phyloP scores from a whole-genome alignment of 2,888 invertebrate genomes.

The Heliconius hortense region DNA sequence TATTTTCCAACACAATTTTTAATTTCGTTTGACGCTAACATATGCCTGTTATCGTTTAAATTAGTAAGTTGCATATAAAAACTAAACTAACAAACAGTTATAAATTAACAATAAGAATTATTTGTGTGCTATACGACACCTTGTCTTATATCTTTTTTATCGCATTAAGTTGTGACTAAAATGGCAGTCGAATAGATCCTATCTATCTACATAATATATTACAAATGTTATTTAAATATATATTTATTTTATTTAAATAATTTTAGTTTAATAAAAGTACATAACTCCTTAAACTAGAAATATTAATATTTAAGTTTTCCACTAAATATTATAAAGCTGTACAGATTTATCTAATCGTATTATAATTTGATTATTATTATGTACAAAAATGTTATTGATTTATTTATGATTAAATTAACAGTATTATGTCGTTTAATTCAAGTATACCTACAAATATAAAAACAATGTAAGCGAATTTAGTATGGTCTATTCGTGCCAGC shows the following conservation, averaged over 20 bases:
- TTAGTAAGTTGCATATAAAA: slow-evolving; percentile 21
- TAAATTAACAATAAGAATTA: slow-evolving; percentile 22
- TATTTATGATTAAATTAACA: slow-evolving; percentile 21
- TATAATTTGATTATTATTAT: slow-evolving; percentile 33
- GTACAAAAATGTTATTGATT: slow-evolving; percentile 36
- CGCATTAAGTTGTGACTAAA: slow-evolving; percentile 39
- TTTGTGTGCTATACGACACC: slow-evolving; percentile 27
- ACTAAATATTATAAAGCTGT: slow-evolving; percentile 35
- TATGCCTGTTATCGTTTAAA: slow-evolving; percentile 22
- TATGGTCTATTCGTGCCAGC: slow-evolving; percentile 20
- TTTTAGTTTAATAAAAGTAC: slow-evolving; percentile 31
- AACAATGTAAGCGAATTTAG: slow-evolving; percentile 15
- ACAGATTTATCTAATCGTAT: slow-evolving; percentile 18
- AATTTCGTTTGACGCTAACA: slow-evolving; percentile 1
- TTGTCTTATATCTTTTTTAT: slow-evolving; percentile 13
- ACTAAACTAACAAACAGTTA: slow-evolving; percentile 24
- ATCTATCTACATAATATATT: slow-evolving; percentile 25
- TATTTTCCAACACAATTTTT: neutral
- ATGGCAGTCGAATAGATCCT: slow-evolving; percentile 40
- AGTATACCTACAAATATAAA: slow-evolving; percentile 20
- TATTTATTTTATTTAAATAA: slow-evolving; percentile 22
- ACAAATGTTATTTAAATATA: neutral
- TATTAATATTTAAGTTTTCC: slow-evolving; percentile 36
- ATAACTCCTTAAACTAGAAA: slow-evolving; percentile 29
- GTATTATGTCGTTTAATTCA: slow-evolving; percentile 23